Percentiles rank a stretch among this genome's conserved stretches.
Evolutionary conservation across 2,797 vertebrate species (phyloP).

Genomic region (Strix occidentalis): DNA sequence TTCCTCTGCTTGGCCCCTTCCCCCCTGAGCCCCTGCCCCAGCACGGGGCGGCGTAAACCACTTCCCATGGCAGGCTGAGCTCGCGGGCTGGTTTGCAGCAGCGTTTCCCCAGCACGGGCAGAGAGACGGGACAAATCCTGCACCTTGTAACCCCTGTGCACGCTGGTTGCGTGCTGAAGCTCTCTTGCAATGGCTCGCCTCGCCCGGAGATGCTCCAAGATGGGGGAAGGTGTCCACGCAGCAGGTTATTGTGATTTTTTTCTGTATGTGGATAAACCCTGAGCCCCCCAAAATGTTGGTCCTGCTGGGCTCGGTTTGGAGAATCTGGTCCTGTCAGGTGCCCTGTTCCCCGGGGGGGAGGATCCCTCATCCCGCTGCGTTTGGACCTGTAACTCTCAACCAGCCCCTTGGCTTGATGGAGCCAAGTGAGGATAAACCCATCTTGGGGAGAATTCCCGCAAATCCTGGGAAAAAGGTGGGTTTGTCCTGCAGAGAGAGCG

Average conservation of each 20-base stretch:
- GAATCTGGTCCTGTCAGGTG: neutral
- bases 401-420: neutral
- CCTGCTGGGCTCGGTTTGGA: neutral
- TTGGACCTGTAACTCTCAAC: neutral
- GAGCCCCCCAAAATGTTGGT: neutral
- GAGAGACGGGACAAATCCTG: neutral
- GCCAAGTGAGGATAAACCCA: neutral
- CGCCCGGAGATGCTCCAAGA: neutral
- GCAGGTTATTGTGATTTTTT: rapidly evolving
- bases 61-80: neutral
- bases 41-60: neutral
- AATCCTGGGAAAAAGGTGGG: neutral
- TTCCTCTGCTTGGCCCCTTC: rapidly evolving
- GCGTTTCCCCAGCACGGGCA: neutral
- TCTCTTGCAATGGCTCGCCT: neutral
- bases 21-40: too few relatives aligned
- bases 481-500: neutral
- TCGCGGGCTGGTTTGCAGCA: neutral
- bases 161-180: rapidly evolving
- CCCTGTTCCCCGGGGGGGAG: neutral
- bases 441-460: neutral
- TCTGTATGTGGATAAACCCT: neutral
- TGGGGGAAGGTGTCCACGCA: rapidly evolving
- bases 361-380: rapidly evolving
- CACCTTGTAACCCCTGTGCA: rapidly evolving